Conservation (phyloP, 2,888 invertebrate species). For the Lamellibrachia columna region DNA sequence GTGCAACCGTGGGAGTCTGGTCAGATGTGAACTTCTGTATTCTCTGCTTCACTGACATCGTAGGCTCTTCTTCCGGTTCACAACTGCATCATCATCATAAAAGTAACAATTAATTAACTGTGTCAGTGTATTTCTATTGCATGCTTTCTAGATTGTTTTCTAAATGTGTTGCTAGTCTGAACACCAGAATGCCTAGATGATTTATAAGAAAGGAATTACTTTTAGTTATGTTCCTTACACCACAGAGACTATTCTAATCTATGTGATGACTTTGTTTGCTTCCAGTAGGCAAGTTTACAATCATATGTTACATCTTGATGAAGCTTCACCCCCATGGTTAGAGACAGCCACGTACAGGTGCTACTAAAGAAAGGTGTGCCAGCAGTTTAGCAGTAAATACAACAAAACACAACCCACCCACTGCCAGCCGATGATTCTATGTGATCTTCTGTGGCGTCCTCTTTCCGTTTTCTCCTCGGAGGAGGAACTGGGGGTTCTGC, state of each 20-base stretch:
- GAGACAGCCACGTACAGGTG: background rate
- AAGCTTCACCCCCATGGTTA: background rate
- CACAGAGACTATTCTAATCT: too few species aligned
- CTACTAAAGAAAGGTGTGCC: background rate
- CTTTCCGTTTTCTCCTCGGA: slow-evolving; percentile 23
- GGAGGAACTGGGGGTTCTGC: slow-evolving; percentile 24
- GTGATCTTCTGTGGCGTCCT: background rate
- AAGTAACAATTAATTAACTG: background rate
- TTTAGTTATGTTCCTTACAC: too few species aligned
- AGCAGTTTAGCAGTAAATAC: background rate
- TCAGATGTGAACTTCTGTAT: slow-evolving; percentile 28
- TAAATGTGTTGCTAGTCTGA: background rate
- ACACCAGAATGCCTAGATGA: background rate
- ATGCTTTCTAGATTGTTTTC: background rate
- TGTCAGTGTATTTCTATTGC: background rate
- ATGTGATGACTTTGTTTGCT: too few species aligned
- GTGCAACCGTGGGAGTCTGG: background rate
- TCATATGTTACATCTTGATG: too few species aligned
- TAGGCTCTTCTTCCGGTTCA: background rate
- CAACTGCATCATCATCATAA: background rate
- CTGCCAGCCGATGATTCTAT: background rate
- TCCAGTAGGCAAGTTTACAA: too few species aligned
- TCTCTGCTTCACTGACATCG: slow-evolving; percentile 29
- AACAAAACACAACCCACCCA: background rate
- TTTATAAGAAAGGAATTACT: too few species aligned